Conservation (phyloP, 2,113 vertebrate species). For the Brachyhypopomus occidentalis region DNA sequence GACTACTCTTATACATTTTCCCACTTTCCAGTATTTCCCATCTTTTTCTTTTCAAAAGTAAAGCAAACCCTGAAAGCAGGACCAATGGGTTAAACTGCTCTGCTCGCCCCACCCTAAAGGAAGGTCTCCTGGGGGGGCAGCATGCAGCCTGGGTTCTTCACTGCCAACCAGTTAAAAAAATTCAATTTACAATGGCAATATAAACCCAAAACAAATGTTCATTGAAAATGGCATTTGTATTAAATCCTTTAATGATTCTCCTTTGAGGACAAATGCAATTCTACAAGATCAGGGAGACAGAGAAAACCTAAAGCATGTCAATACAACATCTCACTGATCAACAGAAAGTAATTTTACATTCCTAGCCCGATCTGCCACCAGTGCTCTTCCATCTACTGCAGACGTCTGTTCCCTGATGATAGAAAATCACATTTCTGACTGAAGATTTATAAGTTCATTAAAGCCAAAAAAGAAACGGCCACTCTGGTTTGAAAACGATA, state of each 20-base stretch:
- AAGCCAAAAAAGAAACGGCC: conserved; percentile 82
- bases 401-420: conserved; percentile 81
- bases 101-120: neutral
- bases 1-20: no score
- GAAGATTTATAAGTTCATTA: conserved; percentile 86
- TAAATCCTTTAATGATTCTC: conserved; percentile 45
- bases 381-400: conserved; percentile 81
- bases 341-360: conserved; percentile 59
- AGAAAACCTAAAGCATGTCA: conserved; percentile 45
- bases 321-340: conserved; percentile 48
- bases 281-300: conserved; percentile 1
- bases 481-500: conserved; percentile 75
- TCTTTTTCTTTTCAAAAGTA: no score
- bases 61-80: no score
- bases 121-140: neutral
- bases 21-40: no score
- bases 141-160: neutral
- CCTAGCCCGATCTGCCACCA: conserved; percentile 73
- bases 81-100: neutral
- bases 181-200: conserved; percentile 24
- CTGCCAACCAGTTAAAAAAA: conserved; percentile 13
- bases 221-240: conserved; percentile 47
- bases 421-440: conserved; percentile 80
- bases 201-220: conserved; percentile 17
- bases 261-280: conserved; percentile 44